Base-by-base conservation (phyloP, 2,113 vertebrate genomes). In the Amblyornis subalaris region DNA sequence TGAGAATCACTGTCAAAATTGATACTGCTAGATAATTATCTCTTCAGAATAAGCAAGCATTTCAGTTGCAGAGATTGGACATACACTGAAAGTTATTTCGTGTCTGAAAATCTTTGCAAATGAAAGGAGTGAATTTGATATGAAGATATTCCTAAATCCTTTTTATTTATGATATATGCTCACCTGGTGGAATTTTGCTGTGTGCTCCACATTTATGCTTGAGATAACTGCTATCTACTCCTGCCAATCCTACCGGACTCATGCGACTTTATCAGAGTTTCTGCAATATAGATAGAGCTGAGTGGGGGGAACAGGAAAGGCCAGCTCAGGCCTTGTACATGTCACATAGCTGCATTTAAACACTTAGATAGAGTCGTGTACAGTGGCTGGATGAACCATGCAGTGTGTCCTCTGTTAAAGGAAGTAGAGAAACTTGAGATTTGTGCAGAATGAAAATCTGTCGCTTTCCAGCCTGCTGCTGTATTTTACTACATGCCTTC, bases 1-100 rank as follows among this genome's bases (percentile, higher is more conserved):
- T 78, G 40, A 91, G n/a, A 75, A 67, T 72, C 36, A 18, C 51
- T 65, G 70, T 78, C 66, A 91, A 87, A 95, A 91, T 29, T 72
- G 14, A 45, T 72, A 44, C 5, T 64, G 15, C 5, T 53, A 53
- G 53, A 31, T 21, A 91, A 94, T 85, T 89, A 75, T 74, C 48
- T 58, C 51, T 84, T 94, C 77, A 87, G 57, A 93, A 96, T 69
- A 31, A 82, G 16, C 6, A 89, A 72, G 44, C 4, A 61, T 65
- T 64, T 72, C 17, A 75, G 24, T 64, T 40, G 40, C 70, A 95
- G 42, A 76, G 54, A 73, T 74, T 70, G 64, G 45, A 76, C 55
- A 94, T 60, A 64, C 31, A 71, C 13, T 74, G 55, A 80, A 81
- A 77, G 10, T 16, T 71, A 81, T 77, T 86, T 81, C 90, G n/a